Evolutionary conservation across 2,888 invertebrate genomes (phyloP), one percentile per base, ranked within the genome.

Genomic region (Folsomia manolachei): DNA sequence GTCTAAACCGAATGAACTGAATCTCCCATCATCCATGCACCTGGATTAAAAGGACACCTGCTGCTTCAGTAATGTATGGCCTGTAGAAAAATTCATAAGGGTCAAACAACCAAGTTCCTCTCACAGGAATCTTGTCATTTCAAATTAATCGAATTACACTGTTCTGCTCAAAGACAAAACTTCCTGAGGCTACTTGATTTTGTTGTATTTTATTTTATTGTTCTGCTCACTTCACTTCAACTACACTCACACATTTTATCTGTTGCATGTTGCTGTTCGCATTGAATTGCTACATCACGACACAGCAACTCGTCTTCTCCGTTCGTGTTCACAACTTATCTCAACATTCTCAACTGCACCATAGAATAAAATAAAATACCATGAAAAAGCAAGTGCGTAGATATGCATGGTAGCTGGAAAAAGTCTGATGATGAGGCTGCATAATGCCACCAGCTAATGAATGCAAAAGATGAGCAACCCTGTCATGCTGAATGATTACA

Each of bases 11-110:
- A n/a, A n/a, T n/a, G n/a, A n/a, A n/a, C n/a, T n/a, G n/a, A n/a
- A n/a, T n/a, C n/a, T n/a, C n/a, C n/a, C n/a, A n/a, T n/a, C n/a
- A n/a, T n/a, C n/a, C 18, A 53, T 66, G 66, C 66, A 67, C 67
- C 67, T 67, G 67, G 67, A 67, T 56, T n/a, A 67, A 67, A 60
- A 52, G 63, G 67, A 67, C 67, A 67, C 67, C 67, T 67, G 67
- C 67, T 67, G 67, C 19, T 67, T n/a, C 26, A 21, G 56, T 67
- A 67, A 67, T 67, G 67, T 67, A 67, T 67, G 19, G 67, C 67
- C 67, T 67, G 67, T 67, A 51, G 53, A 56, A 67, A 67, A 67
- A 67, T 67, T 67, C 67, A 67, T 67, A 26, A 26, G 67, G 67
- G 67, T 67, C 67, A 67, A 25, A 67, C 56, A 21, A 2, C 53